Base-by-base conservation (phyloP, 2,113 vertebrate genomes). In the Hypocryptadius cinnamomeus region DNA sequence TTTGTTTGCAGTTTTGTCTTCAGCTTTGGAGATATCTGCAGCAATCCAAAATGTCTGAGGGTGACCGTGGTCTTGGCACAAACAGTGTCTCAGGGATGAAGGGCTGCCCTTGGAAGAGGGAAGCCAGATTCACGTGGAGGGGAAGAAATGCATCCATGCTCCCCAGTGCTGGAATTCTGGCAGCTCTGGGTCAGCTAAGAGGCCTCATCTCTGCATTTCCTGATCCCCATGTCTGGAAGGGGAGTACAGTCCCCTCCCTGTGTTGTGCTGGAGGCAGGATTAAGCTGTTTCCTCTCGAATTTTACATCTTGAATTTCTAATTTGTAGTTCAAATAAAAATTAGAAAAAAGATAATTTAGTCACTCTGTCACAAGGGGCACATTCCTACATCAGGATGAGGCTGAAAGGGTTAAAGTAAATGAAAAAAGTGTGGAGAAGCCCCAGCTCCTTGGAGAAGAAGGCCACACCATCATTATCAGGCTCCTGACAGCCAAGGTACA, bases 401-500 rank as follows among this genome's bases (percentile, higher is more conserved):
- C 24, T 44, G 51, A 8, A 42, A 61, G 77, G 69, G 86, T 78
- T 87, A 89, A 93, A 2, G 5, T 14, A 65, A 82, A 45, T 17
- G 18, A 9, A 59, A 79, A 50, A 66, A 12, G 19, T 10, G 24
- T 48, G 61, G 45, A 77, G 61, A 39, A 87, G 77, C 37, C 39
- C 60, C 71, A 85, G 50, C 47, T 94, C 69, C 86, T 64, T 15
- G 78, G 79, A 47, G 89, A 86, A 27, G 79, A 73, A 66, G 61
- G 65, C 39, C 65, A 21, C 8, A 77, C 42, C 9, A 13, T 76
- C 42, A 60, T 74, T 27, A 3, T 48, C 76, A 66, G 35, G 72
- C 63, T 95, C 61, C 81, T 90, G 90, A 93, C 91, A 96, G 93
- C 80, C 54, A 91, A 96, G 95, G 94, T 93, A 87, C 63, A 44